Percentiles rank a stretch among this genome's conserved stretches.
Conservation (phyloP, 2,113 vertebrate species). For the Aegotheles bennettii region DNA sequence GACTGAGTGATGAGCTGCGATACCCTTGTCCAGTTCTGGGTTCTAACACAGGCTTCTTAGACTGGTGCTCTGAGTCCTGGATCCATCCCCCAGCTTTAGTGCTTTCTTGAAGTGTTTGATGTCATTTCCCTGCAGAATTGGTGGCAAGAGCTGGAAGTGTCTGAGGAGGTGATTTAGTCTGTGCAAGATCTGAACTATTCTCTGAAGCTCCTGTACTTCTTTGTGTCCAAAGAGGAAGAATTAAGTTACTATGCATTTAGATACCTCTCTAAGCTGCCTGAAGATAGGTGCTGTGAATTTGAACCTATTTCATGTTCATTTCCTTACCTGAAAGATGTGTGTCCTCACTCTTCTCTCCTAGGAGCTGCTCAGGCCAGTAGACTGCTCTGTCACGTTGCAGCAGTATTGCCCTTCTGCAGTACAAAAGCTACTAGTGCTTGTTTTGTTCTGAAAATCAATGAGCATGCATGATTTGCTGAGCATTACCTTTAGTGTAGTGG, state of each 20-base stretch:
- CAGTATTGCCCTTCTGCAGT: background rate
- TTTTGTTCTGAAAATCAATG: background rate
- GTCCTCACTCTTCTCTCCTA: background rate
- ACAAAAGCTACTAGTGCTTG: background rate
- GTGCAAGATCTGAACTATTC: background rate
- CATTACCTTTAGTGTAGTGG: background rate
- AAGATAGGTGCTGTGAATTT: background rate
- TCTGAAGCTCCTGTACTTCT: background rate
- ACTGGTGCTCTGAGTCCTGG: fast-evolving
- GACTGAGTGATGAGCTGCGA: background rate
- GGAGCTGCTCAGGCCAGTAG: background rate
- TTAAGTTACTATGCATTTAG: background rate
- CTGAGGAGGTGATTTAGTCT: background rate
- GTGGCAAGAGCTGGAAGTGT: background rate
- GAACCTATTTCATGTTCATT: background rate
- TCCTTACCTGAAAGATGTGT: background rate
- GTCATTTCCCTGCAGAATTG: background rate
- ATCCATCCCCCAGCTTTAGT: background rate
- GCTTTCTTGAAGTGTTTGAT: background rate
- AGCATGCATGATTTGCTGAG: background rate
- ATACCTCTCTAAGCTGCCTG: background rate
- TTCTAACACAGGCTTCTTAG: background rate
- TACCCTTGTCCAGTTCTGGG: background rate
- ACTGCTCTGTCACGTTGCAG: background rate
- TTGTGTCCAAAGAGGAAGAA: background rate